phyloP scores from a whole-genome alignment of 2,797 vertebrate genomes.

The Neopelma chrysocephalum region DNA sequence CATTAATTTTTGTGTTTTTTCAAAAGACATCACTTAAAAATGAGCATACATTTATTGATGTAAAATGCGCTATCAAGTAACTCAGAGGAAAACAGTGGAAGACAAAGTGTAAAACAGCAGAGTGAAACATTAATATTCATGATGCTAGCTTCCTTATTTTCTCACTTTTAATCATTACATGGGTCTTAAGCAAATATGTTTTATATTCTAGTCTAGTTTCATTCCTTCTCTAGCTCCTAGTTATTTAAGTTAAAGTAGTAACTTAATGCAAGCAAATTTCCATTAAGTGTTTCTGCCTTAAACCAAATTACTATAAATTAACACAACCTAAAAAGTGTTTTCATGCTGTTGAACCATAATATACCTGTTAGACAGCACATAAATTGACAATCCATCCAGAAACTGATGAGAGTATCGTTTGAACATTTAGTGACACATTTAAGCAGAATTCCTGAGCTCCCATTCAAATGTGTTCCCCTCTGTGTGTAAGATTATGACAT shows the following conservation, averaged over 20 bases:
- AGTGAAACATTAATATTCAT: conserved; percentile 10
- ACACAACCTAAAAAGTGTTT: conserved; percentile 3
- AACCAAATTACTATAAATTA: conserved; percentile 40
- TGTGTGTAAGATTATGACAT: background rate
- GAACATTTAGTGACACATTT: conserved; percentile 23
- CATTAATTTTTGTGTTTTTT: background rate
- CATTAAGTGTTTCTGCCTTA: conserved; percentile 19
- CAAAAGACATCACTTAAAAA: background rate
- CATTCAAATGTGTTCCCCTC: conserved; percentile 44
- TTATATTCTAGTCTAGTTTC: conserved; percentile 27
- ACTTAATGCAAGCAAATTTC: conserved; percentile 35
- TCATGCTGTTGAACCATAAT: background rate
- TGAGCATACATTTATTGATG: background rate
- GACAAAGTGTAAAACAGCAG: background rate
- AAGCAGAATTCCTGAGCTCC: conserved; percentile 16
- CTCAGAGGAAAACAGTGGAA: background rate
- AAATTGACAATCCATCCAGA: conserved; percentile 22
- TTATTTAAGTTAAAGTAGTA: conserved; percentile 44
- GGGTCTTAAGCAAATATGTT: conserved; percentile 10
- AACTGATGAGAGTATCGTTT: background rate
- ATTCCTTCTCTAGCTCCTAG: conserved; percentile 1
- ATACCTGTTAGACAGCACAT: background rate
- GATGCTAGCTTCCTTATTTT: background rate
- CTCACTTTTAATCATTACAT: conserved; percentile 26
- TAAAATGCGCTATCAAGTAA: background rate